Conservation (phyloP, 1,140 invertebrate genomes). For the Zaprionus tsacasi region DNA sequence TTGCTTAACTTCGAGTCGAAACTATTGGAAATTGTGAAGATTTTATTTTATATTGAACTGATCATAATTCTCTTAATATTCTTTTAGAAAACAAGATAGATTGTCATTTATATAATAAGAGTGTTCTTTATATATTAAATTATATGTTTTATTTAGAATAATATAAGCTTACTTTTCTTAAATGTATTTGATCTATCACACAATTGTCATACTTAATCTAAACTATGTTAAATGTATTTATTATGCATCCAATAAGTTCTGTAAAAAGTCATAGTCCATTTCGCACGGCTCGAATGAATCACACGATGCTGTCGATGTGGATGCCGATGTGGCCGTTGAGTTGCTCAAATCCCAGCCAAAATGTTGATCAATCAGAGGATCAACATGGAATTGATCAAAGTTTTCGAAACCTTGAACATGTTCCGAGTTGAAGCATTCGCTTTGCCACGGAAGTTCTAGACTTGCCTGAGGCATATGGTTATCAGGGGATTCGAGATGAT, state of each 20-base stretch:
- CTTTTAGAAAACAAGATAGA: too few species aligned
- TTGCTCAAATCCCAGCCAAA: constrained; percentile 48
- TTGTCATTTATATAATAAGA: background rate
- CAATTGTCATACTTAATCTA: background rate
- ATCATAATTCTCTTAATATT: too few species aligned
- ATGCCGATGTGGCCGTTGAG: constrained; percentile 23
- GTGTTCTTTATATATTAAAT: background rate
- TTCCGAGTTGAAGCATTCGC: background rate
- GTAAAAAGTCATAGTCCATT: constrained; percentile 61
- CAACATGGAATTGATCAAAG: background rate
- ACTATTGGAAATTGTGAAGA: too few species aligned
- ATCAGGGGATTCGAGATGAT: background rate
- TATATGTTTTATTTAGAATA: background rate
- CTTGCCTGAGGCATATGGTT: background rate
- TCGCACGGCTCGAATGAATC: constrained; percentile 45
- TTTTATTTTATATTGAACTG: too few species aligned
- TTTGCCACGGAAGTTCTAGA: background rate
- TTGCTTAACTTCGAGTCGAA: too few species aligned
- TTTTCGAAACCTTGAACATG: background rate
- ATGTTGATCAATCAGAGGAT: constrained; percentile 6
- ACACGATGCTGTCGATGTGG: constrained; percentile 28
- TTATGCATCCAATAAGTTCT: constrained; percentile 58
- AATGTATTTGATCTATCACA: constrained; percentile 12
- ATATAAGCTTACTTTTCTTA: background rate
- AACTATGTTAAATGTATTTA: background rate